These are phyloP conservation scores for Castor canadensis DNA, from an alignment of 2,113 vertebrate species.

Conservation along the genomic window DNA sequence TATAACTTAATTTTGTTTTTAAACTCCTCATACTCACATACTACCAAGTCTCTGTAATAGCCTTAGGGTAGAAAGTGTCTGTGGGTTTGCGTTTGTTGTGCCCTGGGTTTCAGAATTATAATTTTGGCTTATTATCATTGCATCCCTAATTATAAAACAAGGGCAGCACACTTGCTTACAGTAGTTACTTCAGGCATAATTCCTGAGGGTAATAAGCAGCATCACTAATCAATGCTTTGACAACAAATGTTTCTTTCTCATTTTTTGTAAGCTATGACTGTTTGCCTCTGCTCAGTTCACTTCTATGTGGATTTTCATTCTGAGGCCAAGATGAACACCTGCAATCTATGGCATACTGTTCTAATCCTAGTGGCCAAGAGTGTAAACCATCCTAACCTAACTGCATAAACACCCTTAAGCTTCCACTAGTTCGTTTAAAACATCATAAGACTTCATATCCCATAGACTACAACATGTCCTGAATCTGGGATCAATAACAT, in stretches of 20 bases:
- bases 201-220: neutral
- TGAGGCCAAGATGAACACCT: neutral
- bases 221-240: neutral
- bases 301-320: neutral
- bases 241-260: neutral
- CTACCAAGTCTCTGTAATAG: neutral
- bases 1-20: too few relatives aligned
- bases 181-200: neutral
- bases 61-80: neutral
- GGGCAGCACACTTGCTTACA: neutral
- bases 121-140: neutral
- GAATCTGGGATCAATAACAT: neutral
- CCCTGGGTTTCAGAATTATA: neutral
- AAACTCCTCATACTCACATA: neutral
- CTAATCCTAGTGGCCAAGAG: neutral
- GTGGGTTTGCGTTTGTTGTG: neutral
- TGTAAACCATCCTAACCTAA: neutral
- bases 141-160: neutral
- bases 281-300: neutral
- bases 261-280: neutral
- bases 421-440: neutral
- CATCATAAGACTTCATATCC: neutral
- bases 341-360: neutral
- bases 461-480: neutral
- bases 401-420: neutral